Evolutionary conservation across 1,140 invertebrate species (phyloP), one percentile per base, ranked within the genome.

Genomic region (Tetragonula clypearis): DNA sequence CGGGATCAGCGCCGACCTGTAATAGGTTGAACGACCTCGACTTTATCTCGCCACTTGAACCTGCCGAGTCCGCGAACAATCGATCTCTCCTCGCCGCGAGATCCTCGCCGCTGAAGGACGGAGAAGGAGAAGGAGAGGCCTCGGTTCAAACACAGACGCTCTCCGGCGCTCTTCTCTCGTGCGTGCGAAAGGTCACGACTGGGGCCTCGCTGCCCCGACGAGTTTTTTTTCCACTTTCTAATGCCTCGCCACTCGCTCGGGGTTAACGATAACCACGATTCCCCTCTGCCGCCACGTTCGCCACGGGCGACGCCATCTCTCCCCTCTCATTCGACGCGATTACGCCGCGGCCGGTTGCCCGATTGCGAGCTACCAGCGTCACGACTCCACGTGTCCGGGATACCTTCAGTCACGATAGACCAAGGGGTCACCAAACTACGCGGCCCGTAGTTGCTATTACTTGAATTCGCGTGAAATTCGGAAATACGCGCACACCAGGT

Each of bases 11-110:
- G 86, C 62, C 30, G 30, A 30, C 30, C 85, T 66, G 79, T 88
- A 90, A 89, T 86, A 88, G 90, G 89, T 90, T 90, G 87, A 92
- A 92, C 84, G 89, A 90, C 92, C 92, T 90, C 90, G 87, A 86
- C 77, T 89, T 90, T 92, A 92, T 92, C 90, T 85, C 58, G 78
- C 53, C 81, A 86, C 88, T 90, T 85, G 88, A 90, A 90, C 88
- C 88, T 86, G 75, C 75, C 82, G 55, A 73, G 69, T 23, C 58
- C 79, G 76, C 75, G 86, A 90, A 90, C 89, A 90, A 90, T 90
- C 89, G 89, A 90, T 90, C 89, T 90, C 88, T 56, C 79, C 17
- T 21, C 15, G 41, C 41, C 58, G 21, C 35, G 82, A 72, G 82
- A 89, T 84, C 86, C 62, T 69, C 76, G 58, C 88, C 62, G 74